Conservation (phyloP, 2,797 vertebrate genomes). For the Falco cherrug region DNA sequence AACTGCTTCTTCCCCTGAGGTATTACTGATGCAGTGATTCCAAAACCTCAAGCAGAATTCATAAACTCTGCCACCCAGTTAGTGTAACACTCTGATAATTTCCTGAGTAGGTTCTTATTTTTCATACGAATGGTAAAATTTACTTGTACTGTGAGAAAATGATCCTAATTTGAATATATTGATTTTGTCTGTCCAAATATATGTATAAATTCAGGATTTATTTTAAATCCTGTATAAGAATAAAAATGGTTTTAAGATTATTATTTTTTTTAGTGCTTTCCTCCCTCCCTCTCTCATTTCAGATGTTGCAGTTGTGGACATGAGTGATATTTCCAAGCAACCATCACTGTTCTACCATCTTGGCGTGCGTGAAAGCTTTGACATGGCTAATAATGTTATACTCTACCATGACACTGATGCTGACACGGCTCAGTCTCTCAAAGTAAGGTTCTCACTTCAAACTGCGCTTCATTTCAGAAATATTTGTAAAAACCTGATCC, state of each 20-base stretch:
- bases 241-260: neutral
- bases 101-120: neutral
- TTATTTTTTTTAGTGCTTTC: neutral
- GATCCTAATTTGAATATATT: neutral
- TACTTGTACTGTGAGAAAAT: neutral
- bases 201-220: neutral
- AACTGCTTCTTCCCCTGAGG: neutral
- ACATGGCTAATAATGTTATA: constrained; percentile 96
- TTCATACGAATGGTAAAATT: neutral
- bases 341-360: constrained; percentile 95
- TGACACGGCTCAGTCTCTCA: constrained; percentile 90
- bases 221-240: neutral
- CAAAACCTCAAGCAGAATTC: neutral
- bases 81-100: neutral
- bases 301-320: constrained; percentile 96
- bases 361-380: constrained; percentile 94
- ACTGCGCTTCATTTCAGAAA: neutral
- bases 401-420: constrained; percentile 91
- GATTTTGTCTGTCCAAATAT: neutral
- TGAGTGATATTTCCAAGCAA: constrained; percentile 92
- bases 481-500: neutral
- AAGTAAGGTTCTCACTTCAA: constrained; percentile 79
- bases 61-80: neutral
- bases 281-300: constrained; percentile 20
- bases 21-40: neutral